A percentile compares a stretch with the other conserved stretches of the same genome.
Evolutionary conservation across 2,797 vertebrate species (phyloP).

Genomic region (Malurus leucopterus): DNA sequence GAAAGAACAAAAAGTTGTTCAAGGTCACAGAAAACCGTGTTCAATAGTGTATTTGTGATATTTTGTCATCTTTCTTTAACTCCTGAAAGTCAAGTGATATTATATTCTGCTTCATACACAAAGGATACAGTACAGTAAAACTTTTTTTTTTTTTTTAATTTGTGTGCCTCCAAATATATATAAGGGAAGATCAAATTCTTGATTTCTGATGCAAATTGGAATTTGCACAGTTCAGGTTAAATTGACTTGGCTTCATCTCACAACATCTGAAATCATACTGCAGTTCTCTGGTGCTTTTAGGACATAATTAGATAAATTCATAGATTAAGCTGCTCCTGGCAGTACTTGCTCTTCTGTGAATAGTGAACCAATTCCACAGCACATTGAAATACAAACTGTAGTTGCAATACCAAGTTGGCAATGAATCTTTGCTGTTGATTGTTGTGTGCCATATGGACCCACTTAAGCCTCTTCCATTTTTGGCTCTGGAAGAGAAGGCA

Average conservation of each 20-base stretch:
- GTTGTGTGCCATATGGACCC: conserved; percentile 68
- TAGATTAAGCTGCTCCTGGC: conserved; percentile 67
- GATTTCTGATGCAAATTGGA: conserved; percentile 16
- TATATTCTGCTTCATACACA: not conserved
- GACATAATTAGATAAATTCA: conserved; percentile 71
- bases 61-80: not conserved
- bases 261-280: conserved; percentile 61
- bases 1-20: not conserved
- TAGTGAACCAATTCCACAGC: conserved; percentile 57
- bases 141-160: not conserved
- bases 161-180: not conserved
- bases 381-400: conserved; percentile 62
- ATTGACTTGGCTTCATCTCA: conserved; percentile 62
- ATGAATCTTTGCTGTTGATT: conserved; percentile 50
- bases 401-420: conserved; percentile 59
- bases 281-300: conserved; percentile 53
- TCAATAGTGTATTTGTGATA: not conserved
- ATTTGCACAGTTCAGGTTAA: conserved; percentile 53
- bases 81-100: not conserved
- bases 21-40: not conserved
- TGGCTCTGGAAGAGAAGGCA: conserved; percentile 56
- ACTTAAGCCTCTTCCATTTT: conserved; percentile 66
- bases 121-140: not conserved
- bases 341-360: conserved; percentile 62
- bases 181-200: not conserved